Base-by-base conservation (phyloP, 1,140 invertebrate species). In the Nasonia giraulti region DNA sequence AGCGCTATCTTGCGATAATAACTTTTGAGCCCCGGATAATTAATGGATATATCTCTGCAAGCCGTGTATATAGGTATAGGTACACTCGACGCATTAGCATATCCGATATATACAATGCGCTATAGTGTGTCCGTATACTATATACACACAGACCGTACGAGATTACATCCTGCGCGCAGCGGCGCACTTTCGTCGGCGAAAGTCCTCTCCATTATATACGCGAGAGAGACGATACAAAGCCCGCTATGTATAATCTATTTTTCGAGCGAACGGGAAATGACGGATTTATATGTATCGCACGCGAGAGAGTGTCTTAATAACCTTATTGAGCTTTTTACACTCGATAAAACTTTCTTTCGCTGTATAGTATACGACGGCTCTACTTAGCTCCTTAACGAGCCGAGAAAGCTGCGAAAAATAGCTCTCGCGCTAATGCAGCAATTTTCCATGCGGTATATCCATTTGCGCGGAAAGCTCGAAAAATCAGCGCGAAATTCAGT, bases 11-110 rank as follows among this genome's bases (percentile, higher is more conserved):
- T 8, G 20, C 55, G 77, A 80, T 80, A 84, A 84, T 84, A 84
- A 79, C 82, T 84, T 84, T 84, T 68, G 23, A 78, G 47, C 23
- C 7, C 2, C 7, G 17, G 23, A 77, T 82, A 82, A 82, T 75
- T 82, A 82, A 82, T 82, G 75, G 62, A 69, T 50, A 69, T 20
- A 55, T 69, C 8, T 10, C 40, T 27, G 27, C 47, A 47, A 3
- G 40, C 1, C n/a, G 66, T 6, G 27, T 27, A 27, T 27, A 37
- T 37, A 37, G 27, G 68, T 73, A 27, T n/a, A 33, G 1, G 1
- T 2, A 31, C 1, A n/a, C 23, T 5, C 27, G 20, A 6, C 1
- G n/a, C 66, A 27, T 23, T 68, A n/a, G 7, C 66, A 68, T 23
- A 23, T 68, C 23, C 66, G 66, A 71, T 71, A 12, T 33, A n/a